A percentile compares a stretch with the other conserved stretches of the same genome.
phyloP scores from a whole-genome alignment of 2,113 vertebrate genomes.

The Pedetes capensis region DNA sequence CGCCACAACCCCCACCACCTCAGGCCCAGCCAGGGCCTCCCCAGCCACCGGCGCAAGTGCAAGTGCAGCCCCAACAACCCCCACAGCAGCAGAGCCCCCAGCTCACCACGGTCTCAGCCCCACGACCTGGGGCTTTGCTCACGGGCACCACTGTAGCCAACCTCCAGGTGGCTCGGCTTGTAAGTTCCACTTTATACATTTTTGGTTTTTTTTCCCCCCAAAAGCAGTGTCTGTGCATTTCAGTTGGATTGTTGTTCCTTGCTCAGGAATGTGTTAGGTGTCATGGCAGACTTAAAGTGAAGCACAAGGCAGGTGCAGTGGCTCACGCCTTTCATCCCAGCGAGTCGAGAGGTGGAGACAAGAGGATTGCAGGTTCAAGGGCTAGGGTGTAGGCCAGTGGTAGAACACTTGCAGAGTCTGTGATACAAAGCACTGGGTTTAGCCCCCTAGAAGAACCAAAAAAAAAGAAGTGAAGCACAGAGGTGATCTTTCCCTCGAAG shows the following conservation, averaged over 20 bases:
- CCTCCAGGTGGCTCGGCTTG: slow-evolving; percentile 93
- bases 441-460: no score
- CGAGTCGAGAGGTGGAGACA: no score
- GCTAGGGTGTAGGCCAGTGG: no score
- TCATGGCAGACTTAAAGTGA: not conserved
- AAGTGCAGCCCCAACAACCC: slow-evolving; percentile 81
- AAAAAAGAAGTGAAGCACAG: no score
- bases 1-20: slow-evolving; percentile 85
- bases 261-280: not conserved
- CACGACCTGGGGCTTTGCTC: slow-evolving; percentile 90
- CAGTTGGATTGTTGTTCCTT: no score
- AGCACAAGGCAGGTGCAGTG: no score
- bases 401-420: no score
- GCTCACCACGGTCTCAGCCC: slow-evolving; percentile 89
- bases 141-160: slow-evolving; percentile 89
- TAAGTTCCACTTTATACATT: slow-evolving; percentile 80
- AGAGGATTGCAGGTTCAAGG: no score
- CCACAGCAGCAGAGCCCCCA: slow-evolving; percentile 89
- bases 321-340: no score
- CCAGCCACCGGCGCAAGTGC: slow-evolving; percentile 71
- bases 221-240: not conserved
- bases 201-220: no score
- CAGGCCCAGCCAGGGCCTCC: slow-evolving; percentile 81
- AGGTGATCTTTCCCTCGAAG: no score
- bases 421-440: no score